phyloP scores from a whole-genome alignment of 1,140 invertebrate genomes.

The Nomia melanderi region DNA sequence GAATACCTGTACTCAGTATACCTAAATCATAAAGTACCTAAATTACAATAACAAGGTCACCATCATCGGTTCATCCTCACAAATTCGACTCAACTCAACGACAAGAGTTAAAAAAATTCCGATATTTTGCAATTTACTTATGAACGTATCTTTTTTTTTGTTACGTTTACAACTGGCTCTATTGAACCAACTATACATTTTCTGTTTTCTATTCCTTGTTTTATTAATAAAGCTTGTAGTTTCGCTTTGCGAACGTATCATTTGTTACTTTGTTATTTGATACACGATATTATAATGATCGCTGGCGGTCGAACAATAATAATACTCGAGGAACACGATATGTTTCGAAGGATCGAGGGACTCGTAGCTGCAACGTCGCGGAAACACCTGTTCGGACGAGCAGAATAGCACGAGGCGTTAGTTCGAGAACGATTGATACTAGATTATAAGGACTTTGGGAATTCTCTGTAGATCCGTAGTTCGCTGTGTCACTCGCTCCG shows the following conservation, averaged over 20 bases:
- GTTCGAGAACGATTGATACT: conserved; percentile 53
- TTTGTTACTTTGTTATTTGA: too few relatives aligned
- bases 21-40: too few relatives aligned
- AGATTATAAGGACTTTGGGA: conserved; percentile 62
- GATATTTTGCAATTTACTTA: neutral
- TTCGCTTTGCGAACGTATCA: too few relatives aligned
- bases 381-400: conserved; percentile 37
- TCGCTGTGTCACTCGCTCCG: conserved; percentile 61
- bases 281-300: neutral
- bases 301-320: neutral
- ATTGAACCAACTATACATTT: too few relatives aligned
- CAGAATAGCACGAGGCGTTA: neutral
- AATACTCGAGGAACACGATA: neutral
- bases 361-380: conserved; percentile 36
- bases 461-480: conserved; percentile 63
- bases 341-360: conserved; percentile 29
- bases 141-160: neutral
- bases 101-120: neutral
- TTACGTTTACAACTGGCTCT: too few relatives aligned
- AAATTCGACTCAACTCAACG: neutral
- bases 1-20: too few relatives aligned
- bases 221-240: too few relatives aligned
- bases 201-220: too few relatives aligned
- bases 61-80: too few relatives aligned
- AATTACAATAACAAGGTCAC: too few relatives aligned